Evolutionary conservation across 2,888 invertebrate species (phyloP), one percentile per base, ranked within the genome.

Genomic region (Sarcophaga carnaria): DNA sequence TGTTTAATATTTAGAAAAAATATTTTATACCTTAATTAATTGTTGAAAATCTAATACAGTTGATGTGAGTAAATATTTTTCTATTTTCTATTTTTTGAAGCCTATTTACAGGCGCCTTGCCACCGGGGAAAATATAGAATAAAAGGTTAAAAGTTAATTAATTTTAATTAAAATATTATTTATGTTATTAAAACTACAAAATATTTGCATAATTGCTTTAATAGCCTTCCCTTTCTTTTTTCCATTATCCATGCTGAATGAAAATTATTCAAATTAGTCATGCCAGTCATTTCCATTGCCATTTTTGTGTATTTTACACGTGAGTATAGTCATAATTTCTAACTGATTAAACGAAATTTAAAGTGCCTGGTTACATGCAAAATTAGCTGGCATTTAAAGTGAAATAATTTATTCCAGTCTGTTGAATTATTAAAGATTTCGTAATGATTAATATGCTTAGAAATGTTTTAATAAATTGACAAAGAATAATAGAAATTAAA

Each of bases 151-250:
- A 79, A 67, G 71, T 83, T 80, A 80, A 86, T 71, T 83, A 64
- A 54, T 45, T 67, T 86, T 80, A 80, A 80, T 84, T 71, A 64
- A 75, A 79, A 71, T 66, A 64, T 60, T 76, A 80, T 80, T 84
- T 64, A 66, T 37, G 45, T 75, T 79, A 37, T 37, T 37, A 37
- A 37, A 37, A 11, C n/a, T 47, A 77, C 37, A 27, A 76, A 45
- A 80, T 75, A 64, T 82, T 64, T 49, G 12, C 64, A 70, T 70
- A 70, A 82, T 79, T 75, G 27, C 63, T 82, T 69, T 76, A 27
- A 37, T 64, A 27, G 27, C 2, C 4, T 27, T 0, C n/a, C 3
- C 3, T 59, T 54, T 17, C 1, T 59, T 8, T 37, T 8, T 37
- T 37, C 37, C 2, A 8, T 37, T 37, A 37, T 37, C 37, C 37